These are phyloP conservation scores for Australoheros scitulus DNA, from an alignment of 2,113 vertebrate species.

Conservation along the genomic window DNA sequence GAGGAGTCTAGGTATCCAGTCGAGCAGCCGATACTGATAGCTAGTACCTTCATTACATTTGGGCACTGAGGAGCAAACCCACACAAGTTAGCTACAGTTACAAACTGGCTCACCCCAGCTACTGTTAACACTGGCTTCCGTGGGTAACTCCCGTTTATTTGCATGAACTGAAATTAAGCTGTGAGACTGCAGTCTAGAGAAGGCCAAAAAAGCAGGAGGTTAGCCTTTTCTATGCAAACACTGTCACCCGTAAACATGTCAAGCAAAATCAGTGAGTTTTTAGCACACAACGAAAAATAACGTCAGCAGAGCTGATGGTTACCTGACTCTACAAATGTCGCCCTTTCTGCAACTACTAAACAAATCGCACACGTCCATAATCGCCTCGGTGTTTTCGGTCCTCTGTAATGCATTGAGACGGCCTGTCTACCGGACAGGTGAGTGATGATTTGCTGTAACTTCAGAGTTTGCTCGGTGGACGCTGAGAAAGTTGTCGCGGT, in stretches of 20 bases:
- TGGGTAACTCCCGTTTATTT: not conserved
- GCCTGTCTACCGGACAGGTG: conserved; percentile 76
- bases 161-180: not conserved
- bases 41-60: not conserved
- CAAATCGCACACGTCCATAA: conserved; percentile 91
- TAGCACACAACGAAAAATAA: not conserved
- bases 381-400: conserved; percentile 75
- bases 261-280: not conserved
- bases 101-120: conserved; percentile 18
- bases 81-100: conserved; percentile 12
- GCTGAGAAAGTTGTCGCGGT: not conserved
- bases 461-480: not conserved
- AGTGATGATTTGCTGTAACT: not conserved
- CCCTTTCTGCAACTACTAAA: conserved; percentile 96
- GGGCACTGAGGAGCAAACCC: conserved; percentile 14
- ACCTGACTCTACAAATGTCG: conserved; percentile 94
- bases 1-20: not conserved
- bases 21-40: not conserved
- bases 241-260: not conserved
- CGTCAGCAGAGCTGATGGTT: conserved; percentile 36
- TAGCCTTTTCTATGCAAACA: not conserved
- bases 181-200: not conserved
- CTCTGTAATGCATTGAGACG: conserved; percentile 82
- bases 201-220: not conserved
- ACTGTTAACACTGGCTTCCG: conserved; percentile 2